Percentiles rank a stretch among this genome's conserved stretches.
phyloP scores from a whole-genome alignment of 2,888 invertebrate genomes.

The Muschampia plurimacula region DNA sequence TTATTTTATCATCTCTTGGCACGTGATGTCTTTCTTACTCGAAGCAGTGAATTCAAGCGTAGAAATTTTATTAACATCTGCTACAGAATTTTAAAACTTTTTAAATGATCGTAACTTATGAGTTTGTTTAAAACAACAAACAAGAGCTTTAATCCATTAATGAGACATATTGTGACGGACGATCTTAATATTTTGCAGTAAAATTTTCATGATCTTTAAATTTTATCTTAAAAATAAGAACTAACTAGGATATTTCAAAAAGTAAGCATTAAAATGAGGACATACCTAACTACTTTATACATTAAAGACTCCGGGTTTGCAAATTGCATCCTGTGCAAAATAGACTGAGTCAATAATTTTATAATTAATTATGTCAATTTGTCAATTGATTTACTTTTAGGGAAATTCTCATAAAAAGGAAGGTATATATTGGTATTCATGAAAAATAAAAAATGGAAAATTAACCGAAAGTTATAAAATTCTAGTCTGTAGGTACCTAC shows the following conservation, averaged over 20 bases:
- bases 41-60: constrained; percentile 51
- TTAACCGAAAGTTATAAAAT: too few species aligned
- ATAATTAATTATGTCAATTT: too few species aligned
- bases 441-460: too few species aligned
- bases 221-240: not conserved
- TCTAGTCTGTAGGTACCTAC: not conserved
- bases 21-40: constrained; percentile 78
- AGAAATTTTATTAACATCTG: constrained; percentile 42
- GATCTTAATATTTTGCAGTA: not conserved
- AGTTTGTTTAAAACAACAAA: constrained; percentile 5
- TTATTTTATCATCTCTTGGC: constrained; percentile 84
- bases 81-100: constrained; percentile 37
- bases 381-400: too few species aligned
- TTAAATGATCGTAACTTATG: constrained; percentile 9
- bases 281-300: not conserved
- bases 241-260: not conserved
- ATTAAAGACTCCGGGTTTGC: too few species aligned
- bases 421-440: too few species aligned
- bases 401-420: too few species aligned
- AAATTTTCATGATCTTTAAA: not conserved
- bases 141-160: not conserved
- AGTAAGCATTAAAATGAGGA: not conserved
- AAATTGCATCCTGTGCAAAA: too few species aligned
- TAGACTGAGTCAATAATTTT: too few species aligned
- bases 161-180: not conserved